Conservation (phyloP, 1,140 invertebrate genomes). For the Scaptomyza hsui region DNA sequence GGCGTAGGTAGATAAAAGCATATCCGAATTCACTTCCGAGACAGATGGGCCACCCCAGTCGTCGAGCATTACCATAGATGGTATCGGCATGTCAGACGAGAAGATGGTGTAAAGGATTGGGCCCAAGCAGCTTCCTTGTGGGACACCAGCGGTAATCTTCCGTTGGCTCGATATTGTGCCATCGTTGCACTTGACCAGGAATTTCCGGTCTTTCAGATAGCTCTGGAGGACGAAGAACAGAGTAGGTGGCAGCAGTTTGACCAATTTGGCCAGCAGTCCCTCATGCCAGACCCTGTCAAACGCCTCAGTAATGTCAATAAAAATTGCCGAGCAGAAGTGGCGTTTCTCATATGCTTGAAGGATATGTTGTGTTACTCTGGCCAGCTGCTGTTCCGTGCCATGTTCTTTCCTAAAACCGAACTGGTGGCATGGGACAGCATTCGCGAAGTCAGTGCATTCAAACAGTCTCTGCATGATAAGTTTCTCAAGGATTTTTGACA, state of each 20-base stretch:
- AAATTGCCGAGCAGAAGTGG: constrained; percentile 21
- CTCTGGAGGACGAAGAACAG: constrained; percentile 3
- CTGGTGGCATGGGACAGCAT: constrained; percentile 17
- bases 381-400: constrained; percentile 12
- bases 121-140: constrained; percentile 27
- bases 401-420: constrained; percentile 24
- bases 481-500: constrained; percentile 26
- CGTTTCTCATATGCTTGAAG: constrained; percentile 1
- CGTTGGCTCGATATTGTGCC: not conserved
- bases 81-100: not conserved
- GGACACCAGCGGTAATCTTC: constrained; percentile 13
- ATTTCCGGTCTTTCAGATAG: constrained; percentile 9
- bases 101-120: constrained; percentile 14
- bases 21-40: not conserved
- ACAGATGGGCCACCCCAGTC: no score
- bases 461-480: not conserved
- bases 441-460: not conserved
- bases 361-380: constrained; percentile 3
- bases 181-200: not conserved
- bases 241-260: not conserved
- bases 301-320: constrained; percentile 18
- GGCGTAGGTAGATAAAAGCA: constrained; percentile 8
- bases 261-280: constrained; percentile 11
- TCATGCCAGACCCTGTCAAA: constrained; percentile 35
- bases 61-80: no score